Evolutionary conservation across 2,113 vertebrate genomes (phyloP).

Genomic region (Xerus inauris): DNA sequence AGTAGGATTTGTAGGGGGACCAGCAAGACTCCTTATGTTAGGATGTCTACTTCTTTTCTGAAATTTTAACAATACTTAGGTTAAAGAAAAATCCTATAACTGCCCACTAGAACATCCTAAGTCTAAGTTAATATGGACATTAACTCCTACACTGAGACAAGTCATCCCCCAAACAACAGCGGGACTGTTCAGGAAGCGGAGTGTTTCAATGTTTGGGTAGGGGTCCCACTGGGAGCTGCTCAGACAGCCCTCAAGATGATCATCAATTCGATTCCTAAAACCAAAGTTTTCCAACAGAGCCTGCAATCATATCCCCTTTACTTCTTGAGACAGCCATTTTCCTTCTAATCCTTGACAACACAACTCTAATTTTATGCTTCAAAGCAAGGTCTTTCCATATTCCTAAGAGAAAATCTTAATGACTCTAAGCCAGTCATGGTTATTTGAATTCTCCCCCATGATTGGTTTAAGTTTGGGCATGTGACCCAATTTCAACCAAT

Average conservation of each 20-base stretch:
- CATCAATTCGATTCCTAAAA: background rate
- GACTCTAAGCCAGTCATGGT: background rate
- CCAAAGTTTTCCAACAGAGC: background rate
- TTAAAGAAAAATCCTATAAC: background rate
- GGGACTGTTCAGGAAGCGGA: background rate
- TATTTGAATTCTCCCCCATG: slow-evolving; percentile 4
- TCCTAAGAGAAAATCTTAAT: slow-evolving; percentile 9
- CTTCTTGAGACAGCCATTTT: background rate
- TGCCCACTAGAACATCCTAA: background rate
- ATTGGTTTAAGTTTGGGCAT: background rate
- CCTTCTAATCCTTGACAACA: background rate
- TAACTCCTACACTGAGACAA: background rate
- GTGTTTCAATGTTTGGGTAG: background rate
- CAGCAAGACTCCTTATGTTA: background rate
- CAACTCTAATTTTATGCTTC: slow-evolving; percentile 4
- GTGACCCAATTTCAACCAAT: background rate
- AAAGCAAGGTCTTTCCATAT: background rate
- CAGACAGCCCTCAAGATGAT: background rate
- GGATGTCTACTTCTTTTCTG: slow-evolving; percentile 17
- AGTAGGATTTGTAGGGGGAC: background rate
- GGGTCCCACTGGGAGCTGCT: background rate
- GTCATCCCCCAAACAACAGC: background rate
- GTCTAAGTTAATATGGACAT: background rate
- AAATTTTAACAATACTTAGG: slow-evolving; percentile 22
- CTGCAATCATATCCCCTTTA: background rate